A percentile compares a stretch with the other conserved stretches of the same genome.
Conservation (phyloP, 1,140 invertebrate species). For the Conus betulinus region DNA sequence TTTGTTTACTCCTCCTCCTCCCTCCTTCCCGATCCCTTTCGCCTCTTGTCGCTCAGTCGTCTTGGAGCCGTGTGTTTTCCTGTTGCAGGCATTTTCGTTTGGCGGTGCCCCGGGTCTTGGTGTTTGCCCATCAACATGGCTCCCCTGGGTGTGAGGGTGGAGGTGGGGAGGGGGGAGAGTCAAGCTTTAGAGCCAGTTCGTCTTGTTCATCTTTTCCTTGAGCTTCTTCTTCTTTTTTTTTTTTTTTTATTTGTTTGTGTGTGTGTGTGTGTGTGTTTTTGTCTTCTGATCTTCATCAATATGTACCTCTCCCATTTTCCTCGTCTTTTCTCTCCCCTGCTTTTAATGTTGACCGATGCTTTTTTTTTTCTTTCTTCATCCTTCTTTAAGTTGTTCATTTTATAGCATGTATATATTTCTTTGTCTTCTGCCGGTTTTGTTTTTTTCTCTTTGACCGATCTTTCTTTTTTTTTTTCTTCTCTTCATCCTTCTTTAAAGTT, state of each 20-base stretch:
- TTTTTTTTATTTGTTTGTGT: too few relatives aligned
- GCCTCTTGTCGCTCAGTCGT: not conserved
- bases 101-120: too few relatives aligned
- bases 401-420: too few relatives aligned
- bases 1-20: not conserved
- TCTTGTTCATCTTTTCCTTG: too few relatives aligned
- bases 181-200: too few relatives aligned
- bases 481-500: not conserved
- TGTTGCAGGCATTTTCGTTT: not conserved
- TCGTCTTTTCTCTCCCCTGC: not conserved
- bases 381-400: not conserved
- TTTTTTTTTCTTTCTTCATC: not conserved
- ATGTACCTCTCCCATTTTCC: not conserved
- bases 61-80: not conserved
- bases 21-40: not conserved
- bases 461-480: not conserved
- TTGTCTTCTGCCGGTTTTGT: too few relatives aligned
- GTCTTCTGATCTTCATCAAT: not conserved
- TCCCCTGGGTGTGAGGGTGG: too few relatives aligned
- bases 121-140: too few relatives aligned
- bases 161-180: too few relatives aligned
- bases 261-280: too few relatives aligned
- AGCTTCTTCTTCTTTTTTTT: too few relatives aligned
- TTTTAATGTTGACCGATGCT: not conserved
- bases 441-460: too few relatives aligned